Evolutionary conservation across 2,797 vertebrate species (phyloP).

Genomic region (Aythya fuligula): DNA sequence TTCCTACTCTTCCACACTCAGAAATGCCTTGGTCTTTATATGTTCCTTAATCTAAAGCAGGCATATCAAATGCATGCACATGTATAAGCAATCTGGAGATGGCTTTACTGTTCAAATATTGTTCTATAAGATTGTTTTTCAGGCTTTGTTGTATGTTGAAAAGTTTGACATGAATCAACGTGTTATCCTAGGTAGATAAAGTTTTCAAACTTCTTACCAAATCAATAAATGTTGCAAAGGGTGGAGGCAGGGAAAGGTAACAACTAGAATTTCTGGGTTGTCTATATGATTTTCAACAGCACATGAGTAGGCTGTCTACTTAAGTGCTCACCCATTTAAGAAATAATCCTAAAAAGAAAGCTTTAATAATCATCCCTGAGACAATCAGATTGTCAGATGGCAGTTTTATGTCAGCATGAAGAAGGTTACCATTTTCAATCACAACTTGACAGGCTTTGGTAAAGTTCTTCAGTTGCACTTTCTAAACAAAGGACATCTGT

Average conservation of each 20-base stretch:
- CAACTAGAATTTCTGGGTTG: neutral
- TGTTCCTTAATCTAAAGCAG: neutral
- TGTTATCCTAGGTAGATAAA: neutral
- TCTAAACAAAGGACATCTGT: neutral
- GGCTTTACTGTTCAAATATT: neutral
- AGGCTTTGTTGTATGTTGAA: neutral
- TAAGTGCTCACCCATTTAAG: neutral
- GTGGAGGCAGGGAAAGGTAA: neutral
- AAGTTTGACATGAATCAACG: neutral
- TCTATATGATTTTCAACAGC: conserved; percentile 2
- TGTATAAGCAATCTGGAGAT: neutral
- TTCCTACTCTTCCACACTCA: neutral
- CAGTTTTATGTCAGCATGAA: conserved; percentile 11
- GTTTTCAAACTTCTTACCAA: neutral
- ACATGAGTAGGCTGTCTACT: neutral
- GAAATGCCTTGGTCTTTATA: neutral
- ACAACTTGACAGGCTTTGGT: neutral
- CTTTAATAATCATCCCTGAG: neutral
- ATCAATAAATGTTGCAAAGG: neutral
- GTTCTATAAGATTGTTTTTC: neutral
- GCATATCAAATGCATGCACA: neutral
- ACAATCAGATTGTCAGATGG: neutral
- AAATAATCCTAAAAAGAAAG: conserved; percentile 16
- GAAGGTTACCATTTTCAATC: neutral
- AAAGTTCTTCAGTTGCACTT: neutral